Evolutionary conservation across 2,888 invertebrate species (phyloP).

Genomic region (Drosophila borealis): DNA sequence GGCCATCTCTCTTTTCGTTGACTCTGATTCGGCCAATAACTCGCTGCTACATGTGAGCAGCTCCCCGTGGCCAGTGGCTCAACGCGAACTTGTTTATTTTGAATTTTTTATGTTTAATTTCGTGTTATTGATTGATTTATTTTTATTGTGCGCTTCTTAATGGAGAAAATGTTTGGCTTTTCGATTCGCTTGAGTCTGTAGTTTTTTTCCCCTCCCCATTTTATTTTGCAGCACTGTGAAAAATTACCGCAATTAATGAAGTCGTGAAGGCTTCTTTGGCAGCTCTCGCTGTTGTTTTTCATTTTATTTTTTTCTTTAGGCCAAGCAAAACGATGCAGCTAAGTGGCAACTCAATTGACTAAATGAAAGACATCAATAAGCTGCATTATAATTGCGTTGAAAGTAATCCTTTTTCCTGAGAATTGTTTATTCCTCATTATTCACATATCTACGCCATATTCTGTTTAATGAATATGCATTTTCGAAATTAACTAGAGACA

Average conservation of each 20-base stretch:
- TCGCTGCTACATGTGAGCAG: constrained; percentile 53
- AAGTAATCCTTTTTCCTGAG: constrained; percentile 1
- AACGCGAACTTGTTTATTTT: constrained; percentile 68
- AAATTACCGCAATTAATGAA: constrained; percentile 71
- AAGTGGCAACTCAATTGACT: constrained; percentile 55
- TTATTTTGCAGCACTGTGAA: constrained; percentile 45
- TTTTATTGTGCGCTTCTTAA: constrained; percentile 70
- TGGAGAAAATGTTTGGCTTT: constrained; percentile 64
- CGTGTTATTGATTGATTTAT: constrained; percentile 82
- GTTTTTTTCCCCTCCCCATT: constrained; percentile 4
- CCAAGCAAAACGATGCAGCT: constrained; percentile 15
- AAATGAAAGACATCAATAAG: constrained; percentile 37
- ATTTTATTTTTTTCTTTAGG: no score
- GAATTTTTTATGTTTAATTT: constrained; percentile 74
- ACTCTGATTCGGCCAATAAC: constrained; percentile 51
- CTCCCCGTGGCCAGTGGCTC: constrained; percentile 46
- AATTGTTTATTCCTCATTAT: not conserved
- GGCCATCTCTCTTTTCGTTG: constrained; percentile 29
- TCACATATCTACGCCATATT: not conserved
- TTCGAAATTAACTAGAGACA: not conserved
- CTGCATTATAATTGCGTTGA: constrained; percentile 8
- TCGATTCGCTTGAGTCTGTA: constrained; percentile 14
- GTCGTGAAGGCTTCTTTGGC: constrained; percentile 52
- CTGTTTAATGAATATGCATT: not conserved
- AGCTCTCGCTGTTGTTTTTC: constrained; percentile 14